Conservation (phyloP, 2,113 vertebrate species). For the Muntiacus muntjak region DNA sequence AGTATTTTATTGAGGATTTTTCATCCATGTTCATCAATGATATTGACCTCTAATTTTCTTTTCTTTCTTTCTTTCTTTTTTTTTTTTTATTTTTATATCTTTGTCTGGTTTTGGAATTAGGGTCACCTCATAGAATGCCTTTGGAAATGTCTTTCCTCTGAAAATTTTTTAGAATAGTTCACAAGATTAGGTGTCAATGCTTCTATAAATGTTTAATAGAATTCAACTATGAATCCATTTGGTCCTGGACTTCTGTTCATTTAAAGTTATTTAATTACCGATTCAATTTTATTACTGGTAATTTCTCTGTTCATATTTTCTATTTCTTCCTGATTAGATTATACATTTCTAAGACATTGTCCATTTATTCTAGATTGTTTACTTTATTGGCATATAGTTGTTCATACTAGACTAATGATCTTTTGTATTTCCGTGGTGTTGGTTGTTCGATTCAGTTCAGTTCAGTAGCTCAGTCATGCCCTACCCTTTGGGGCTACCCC, state of each 20-base stretch:
- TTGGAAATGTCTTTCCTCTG: background rate
- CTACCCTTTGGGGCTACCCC: background rate
- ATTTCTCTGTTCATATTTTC: background rate
- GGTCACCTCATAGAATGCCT: background rate
- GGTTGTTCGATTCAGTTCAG: background rate
- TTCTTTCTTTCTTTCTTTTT: background rate
- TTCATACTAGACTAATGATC: background rate
- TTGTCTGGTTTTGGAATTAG: background rate
- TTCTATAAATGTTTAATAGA: background rate
- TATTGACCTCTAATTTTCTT: background rate
- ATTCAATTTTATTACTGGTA: background rate
- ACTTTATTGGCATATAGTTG: background rate
- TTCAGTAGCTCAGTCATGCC: background rate
- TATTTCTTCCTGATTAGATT: background rate
- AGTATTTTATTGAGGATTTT: background rate
- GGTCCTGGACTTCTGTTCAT: background rate
- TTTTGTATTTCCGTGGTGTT: background rate
- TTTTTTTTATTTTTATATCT: background rate
- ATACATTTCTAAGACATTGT: background rate
- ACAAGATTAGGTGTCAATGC: background rate
- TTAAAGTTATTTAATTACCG: background rate
- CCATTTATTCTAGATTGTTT: background rate
- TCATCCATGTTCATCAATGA: background rate
- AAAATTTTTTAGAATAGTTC: background rate
- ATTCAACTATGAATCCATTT: background rate